Percentiles rank a stretch among this genome's conserved stretches.
These are phyloP conservation scores for Coptotermes formosanus DNA, from an alignment of 1,140 invertebrate species.

Conservation along the genomic window DNA sequence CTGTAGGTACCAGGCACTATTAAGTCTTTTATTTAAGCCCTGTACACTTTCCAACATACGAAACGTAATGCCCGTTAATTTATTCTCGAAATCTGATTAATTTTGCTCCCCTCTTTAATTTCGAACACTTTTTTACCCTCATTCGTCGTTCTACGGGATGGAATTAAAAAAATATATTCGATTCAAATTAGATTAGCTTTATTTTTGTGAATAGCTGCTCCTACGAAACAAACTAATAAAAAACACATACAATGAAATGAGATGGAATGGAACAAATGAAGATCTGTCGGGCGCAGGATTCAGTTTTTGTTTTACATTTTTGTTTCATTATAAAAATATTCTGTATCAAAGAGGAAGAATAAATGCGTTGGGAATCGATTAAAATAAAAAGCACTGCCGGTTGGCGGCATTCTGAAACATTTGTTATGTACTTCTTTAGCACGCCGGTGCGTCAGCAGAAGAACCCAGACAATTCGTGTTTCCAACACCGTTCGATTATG, in stretches of 20 bases:
- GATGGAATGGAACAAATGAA: conserved; percentile 12
- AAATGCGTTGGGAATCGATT: neutral
- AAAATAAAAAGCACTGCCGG: neutral
- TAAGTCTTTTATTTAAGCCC: conserved; percentile 8
- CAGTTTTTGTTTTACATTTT: neutral
- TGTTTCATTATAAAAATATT: neutral
- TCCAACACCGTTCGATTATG: no score
- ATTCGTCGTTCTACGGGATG: neutral
- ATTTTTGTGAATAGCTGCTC: neutral
- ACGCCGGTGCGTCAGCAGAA: neutral
- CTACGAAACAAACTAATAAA: conserved; percentile 12
- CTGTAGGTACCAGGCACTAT: neutral
- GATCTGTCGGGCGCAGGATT: neutral
- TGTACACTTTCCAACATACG: neutral
- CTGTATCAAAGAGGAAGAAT: neutral
- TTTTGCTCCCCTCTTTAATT: conserved; percentile 12
- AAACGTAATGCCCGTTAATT: neutral
- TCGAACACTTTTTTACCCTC: neutral
- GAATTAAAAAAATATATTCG: conserved; percentile 7
- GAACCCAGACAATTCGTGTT: no score
- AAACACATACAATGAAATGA: neutral
- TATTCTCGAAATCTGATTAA: conserved; percentile 17
- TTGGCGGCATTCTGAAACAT: neutral
- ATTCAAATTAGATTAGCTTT: conserved; percentile 3
- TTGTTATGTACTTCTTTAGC: neutral